Conservation (phyloP, 2,113 vertebrate species). For the Chrysochloris asiatica region DNA sequence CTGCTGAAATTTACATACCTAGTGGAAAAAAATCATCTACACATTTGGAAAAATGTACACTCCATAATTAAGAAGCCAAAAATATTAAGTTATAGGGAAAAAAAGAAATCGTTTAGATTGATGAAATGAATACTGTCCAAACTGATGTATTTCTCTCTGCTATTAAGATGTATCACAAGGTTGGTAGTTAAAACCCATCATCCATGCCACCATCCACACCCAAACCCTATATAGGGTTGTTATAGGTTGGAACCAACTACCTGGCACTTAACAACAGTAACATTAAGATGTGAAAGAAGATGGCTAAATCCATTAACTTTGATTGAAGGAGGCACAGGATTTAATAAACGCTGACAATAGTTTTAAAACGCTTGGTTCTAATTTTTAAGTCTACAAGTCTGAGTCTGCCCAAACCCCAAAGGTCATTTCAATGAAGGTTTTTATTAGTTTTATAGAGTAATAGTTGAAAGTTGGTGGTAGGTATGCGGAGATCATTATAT, state of each 20-base stretch:
- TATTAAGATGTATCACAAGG: too few species aligned
- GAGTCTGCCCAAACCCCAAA: background rate
- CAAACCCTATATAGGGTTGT: too few species aligned
- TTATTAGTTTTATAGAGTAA: background rate
- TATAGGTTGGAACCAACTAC: too few species aligned
- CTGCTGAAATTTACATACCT: background rate
- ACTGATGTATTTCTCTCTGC: too few species aligned
- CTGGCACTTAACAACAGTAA: constrained; percentile 5
- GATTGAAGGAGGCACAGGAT: background rate
- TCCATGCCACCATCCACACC: too few species aligned
- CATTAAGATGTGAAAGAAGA: background rate
- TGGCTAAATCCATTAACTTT: background rate
- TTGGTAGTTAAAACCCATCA: too few species aligned
- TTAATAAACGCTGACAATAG: constrained; percentile 12
- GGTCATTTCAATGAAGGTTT: background rate
- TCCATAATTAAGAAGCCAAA: too few species aligned
- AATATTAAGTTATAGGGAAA: too few species aligned
- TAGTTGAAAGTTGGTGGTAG: background rate
- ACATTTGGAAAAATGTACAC: background rate
- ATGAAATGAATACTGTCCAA: too few species aligned
- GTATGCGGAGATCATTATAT: too few species aligned
- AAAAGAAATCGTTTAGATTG: too few species aligned
- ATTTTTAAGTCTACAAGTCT: constrained; percentile 7
- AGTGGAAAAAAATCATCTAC: background rate
- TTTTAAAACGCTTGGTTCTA: background rate